Conservation (phyloP, 2,113 vertebrate genomes). For the Galbula dea region DNA sequence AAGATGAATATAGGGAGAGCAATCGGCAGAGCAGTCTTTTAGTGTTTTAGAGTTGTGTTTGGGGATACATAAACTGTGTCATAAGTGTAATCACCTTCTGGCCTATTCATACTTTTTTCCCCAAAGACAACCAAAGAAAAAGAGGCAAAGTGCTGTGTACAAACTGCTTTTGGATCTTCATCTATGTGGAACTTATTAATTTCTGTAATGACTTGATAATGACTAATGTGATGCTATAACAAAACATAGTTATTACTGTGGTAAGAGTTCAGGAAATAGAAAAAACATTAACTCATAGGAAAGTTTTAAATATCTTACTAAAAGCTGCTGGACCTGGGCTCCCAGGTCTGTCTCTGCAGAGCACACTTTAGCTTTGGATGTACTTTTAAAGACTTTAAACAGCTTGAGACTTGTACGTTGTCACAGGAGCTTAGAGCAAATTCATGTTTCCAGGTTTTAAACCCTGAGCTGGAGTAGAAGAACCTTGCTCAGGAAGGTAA, state of each 20-base stretch:
- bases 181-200: not conserved
- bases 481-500: conserved; percentile 61
- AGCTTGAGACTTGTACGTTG: conserved; percentile 72
- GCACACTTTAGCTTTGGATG: conserved; percentile 58
- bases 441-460: conserved; percentile 71
- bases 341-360: conserved; percentile 62
- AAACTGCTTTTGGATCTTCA: not conserved
- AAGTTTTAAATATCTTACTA: conserved; percentile 35
- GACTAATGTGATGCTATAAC: not conserved
- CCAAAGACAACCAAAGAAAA: not conserved
- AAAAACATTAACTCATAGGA: not conserved
- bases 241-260: not conserved
- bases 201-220: not conserved
- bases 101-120: not conserved
- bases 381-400: conserved; percentile 77
- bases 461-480: conserved; percentile 64
- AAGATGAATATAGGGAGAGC: not conserved
- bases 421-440: conserved; percentile 64
- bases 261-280: conserved; percentile 16
- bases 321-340: conserved; percentile 33
- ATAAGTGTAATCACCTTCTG: not conserved
- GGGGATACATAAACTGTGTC: not conserved
- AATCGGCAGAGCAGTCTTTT: not conserved
- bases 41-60: not conserved
- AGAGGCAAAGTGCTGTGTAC: not conserved